A percentile compares a stretch with the other conserved stretches of the same genome.
Evolutionary conservation across 1,140 invertebrate genomes (phyloP).

Genomic region (Tetragnatha versicolor): DNA sequence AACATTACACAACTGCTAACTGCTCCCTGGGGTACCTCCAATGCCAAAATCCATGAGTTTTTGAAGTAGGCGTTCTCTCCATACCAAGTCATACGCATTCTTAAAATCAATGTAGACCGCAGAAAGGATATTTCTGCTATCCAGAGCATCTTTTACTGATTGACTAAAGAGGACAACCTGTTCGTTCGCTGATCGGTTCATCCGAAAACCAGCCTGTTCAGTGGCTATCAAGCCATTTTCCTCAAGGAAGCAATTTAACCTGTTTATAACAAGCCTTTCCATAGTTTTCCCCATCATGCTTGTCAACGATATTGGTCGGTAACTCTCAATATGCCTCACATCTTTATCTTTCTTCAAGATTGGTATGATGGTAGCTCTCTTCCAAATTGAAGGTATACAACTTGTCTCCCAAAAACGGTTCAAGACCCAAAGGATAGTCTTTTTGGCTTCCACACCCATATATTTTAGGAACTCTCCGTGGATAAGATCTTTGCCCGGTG

Average conservation of each 20-base stretch:
- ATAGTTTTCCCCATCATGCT: background rate
- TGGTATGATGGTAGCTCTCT: background rate
- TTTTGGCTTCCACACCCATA: background rate
- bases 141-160: constrained; percentile 7
- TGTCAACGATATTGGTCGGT: constrained; percentile 1
- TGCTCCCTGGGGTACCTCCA: constrained; percentile 1
- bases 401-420: background rate
- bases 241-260: constrained; percentile 2
- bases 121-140: background rate
- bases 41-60: background rate
- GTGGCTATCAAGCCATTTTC: background rate
- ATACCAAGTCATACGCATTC: background rate
- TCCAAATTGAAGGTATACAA: background rate
- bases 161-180: constrained; percentile 9
- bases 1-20: constrained; percentile 4
- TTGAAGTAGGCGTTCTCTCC: background rate
- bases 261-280: background rate
- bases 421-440: background rate
- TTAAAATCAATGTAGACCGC: constrained; percentile 30
- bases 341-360: too few relatives aligned
- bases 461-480: background rate
- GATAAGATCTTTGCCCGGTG: background rate
- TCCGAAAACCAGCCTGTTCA: constrained; percentile 9
- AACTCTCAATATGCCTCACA: background rate
- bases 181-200: background rate